These are phyloP conservation scores for Crocodylus rhombifer DNA, from an alignment of 2,797 vertebrate genomes.

Conservation along the genomic window DNA sequence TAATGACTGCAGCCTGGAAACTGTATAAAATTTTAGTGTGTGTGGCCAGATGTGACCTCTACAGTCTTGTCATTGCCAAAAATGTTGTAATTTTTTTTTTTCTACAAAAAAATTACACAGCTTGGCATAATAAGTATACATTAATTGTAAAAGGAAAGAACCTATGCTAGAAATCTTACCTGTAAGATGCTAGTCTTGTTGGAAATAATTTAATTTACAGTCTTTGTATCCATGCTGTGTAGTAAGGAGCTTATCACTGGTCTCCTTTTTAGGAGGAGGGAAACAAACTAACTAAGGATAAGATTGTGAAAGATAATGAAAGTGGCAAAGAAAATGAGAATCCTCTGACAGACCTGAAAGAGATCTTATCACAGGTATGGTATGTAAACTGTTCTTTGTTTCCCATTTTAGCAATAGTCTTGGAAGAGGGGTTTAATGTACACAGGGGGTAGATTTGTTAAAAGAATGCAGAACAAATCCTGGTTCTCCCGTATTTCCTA, in stretches of 20 bases:
- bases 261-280: conserved; percentile 85
- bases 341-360: conserved; percentile 84
- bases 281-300: conserved; percentile 72
- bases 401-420: background rate
- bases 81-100: background rate
- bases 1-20: background rate
- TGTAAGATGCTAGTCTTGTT: fast-evolving
- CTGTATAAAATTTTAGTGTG: background rate
- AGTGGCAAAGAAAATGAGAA: conserved; percentile 81
- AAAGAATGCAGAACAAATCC: background rate
- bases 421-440: background rate
- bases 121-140: background rate
- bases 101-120: background rate
- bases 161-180: background rate
- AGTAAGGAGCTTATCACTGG: background rate
- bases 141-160: background rate
- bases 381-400: conserved; percentile 43
- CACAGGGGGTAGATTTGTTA: background rate
- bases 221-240: background rate
- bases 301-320: conserved; percentile 67
- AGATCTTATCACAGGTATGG: conserved; percentile 89
- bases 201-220: background rate
- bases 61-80: background rate
- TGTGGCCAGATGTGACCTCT: background rate
- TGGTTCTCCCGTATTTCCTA: too few species aligned